Evolutionary conservation across 2,113 vertebrate species (phyloP).

Genomic region (Pampusana beccarii): DNA sequence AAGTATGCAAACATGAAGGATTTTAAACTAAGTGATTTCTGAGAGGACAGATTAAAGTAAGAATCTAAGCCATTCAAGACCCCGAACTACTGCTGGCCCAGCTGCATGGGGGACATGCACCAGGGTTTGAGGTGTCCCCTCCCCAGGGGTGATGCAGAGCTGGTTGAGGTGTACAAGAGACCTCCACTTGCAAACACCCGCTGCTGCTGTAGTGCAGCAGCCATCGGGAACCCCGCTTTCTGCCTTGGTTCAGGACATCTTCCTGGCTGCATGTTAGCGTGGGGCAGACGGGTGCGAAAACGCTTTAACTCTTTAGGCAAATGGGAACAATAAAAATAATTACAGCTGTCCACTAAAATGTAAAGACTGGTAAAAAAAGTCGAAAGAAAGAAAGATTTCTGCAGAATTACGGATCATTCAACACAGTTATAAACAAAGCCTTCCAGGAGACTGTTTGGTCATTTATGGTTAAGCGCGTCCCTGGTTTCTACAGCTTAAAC

Average conservation of each 20-base stretch:
- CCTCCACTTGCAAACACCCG: not conserved
- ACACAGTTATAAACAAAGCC: not conserved
- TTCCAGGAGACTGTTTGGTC: not conserved
- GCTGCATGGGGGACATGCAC: rapidly evolving
- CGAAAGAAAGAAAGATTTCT: not conserved
- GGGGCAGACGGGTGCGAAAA: not conserved
- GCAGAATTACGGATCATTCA: not conserved
- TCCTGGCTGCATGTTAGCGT: not conserved
- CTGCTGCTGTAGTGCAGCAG: rapidly evolving
- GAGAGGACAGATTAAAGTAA: not conserved
- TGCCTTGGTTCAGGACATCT: not conserved
- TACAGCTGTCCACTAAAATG: not conserved
- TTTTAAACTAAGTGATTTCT: not conserved
- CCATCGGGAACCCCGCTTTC: rapidly evolving
- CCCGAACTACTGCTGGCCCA: not conserved
- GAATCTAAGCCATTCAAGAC: rapidly evolving
- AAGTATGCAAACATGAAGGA: rapidly evolving
- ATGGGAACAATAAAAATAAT: not conserved
- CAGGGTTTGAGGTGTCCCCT: rapidly evolving
- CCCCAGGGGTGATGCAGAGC: not conserved
- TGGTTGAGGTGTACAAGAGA: rapidly evolving
- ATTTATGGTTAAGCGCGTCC: not conserved
- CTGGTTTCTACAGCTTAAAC: not conserved
- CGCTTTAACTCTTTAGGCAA: not conserved
- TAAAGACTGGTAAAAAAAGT: not conserved